Evolutionary conservation across 30 jellyfish, hydroid and myxozoan genomes (phyloP), one percentile per base, ranked within the genome.

Genomic region (Cassiopea andromeda): DNA sequence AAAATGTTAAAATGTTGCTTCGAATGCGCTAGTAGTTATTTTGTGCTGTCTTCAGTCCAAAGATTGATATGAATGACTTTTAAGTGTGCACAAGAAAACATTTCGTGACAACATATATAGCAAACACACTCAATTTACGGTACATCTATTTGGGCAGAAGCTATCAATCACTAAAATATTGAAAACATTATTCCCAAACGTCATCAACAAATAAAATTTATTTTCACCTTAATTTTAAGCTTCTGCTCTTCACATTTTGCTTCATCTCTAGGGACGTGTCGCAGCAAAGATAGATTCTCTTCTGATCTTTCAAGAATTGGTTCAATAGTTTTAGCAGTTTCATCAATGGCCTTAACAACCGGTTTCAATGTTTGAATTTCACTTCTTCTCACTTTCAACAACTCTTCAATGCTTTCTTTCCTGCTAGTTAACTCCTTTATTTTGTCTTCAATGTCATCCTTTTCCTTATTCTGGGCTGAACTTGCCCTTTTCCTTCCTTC

Each of bases 181-280:
- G 38, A 27, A 27, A 27, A 27, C 38, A 27, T 27, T 27, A 27
- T 27, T 27, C 38, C 38, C 38, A 27, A 27, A 27, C 38, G 38
- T 27, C 38, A 27, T 27, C 38, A 27, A 58, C 68, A 7, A 58
- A 58, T 6, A 58, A 58, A 6, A 7, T 58, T 6, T 6, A 58
- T 14, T 6, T 73, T 78, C 77, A 90, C 97, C 83, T 82, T 17
- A 13, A 94, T 50, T 14, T 49, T 58, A 73, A 44, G 70, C 69
- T 57, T 75, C 85, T 94, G 98, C 78, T 90, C 76, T 72, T 91
- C 97, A 90, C 98, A 94, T 61, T 89, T 97, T 60, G 70, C 78
- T 15, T 44, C 72, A 43, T 91, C 92, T 64, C 77, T 80, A 46
- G 98, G 97, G 1, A 91, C 90, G 82, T 72, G 87, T 60, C 61